phyloP scores from a whole-genome alignment of 2,113 vertebrate genomes.

The Tyto alba region DNA sequence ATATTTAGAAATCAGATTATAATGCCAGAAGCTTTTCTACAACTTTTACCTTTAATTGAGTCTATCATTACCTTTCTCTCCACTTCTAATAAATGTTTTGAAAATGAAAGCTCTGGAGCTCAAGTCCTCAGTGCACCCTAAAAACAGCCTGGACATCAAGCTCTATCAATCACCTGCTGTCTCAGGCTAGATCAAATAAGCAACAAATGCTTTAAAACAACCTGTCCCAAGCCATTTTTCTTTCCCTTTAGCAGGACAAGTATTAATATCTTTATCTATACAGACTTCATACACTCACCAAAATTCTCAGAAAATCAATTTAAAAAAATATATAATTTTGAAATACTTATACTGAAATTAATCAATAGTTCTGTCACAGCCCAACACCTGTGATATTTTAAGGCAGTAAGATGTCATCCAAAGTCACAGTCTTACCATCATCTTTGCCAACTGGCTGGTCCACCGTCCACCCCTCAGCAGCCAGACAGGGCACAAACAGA shows the following conservation, averaged over 20 bases:
- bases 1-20: not conserved
- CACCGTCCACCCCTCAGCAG: not conserved
- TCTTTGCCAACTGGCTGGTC: not conserved
- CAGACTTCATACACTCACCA: not conserved
- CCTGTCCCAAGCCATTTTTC: not conserved
- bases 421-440: not conserved
- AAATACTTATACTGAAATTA: not conserved
- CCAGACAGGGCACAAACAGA: not conserved
- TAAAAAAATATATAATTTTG: rapidly evolving
- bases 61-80: not conserved
- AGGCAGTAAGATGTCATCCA: not conserved
- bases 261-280: not conserved
- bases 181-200: not conserved
- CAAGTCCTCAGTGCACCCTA: not conserved
- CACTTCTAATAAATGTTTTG: not conserved
- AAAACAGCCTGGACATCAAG: not conserved
- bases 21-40: not conserved
- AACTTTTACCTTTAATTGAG: not conserved
- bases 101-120: not conserved
- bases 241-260: not conserved
- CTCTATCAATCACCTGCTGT: not conserved
- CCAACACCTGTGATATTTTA: not conserved
- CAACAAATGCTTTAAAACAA: not conserved
- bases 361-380: not conserved
- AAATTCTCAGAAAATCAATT: not conserved